Evolutionary conservation across 2,113 vertebrate species (phyloP).

Genomic region (Atlantisia rogersi): DNA sequence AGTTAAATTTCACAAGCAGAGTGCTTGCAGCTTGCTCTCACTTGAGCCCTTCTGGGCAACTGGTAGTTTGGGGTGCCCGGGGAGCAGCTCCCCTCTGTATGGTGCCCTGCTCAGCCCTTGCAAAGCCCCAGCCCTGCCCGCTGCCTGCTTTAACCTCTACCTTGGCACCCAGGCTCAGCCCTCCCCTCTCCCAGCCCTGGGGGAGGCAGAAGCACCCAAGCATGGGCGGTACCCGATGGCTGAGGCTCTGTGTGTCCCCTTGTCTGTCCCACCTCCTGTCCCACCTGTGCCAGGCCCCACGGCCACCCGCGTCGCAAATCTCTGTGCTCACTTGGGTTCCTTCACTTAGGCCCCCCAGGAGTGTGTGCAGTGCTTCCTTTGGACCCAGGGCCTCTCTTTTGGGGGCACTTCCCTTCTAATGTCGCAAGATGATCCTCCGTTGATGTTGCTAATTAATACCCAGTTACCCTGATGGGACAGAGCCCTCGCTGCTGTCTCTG

Average conservation of each 20-base stretch:
- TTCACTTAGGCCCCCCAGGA: background rate
- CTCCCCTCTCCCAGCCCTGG: background rate
- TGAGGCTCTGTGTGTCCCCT: background rate
- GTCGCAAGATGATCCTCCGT: background rate
- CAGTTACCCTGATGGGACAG: background rate
- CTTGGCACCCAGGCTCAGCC: background rate
- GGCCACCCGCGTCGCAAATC: background rate
- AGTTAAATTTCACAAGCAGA: background rate
- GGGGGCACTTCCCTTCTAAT: background rate
- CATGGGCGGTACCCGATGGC: accelerated
- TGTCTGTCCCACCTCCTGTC: background rate
- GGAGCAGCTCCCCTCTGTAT: accelerated
- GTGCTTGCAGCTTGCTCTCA: background rate
- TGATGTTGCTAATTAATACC: background rate
- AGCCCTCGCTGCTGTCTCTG: background rate
- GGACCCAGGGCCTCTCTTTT: background rate
- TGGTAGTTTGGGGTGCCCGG: background rate
- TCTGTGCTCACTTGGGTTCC: background rate
- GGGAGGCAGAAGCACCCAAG: background rate
- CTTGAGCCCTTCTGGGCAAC: background rate
- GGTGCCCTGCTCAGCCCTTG: background rate
- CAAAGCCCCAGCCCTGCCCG: background rate
- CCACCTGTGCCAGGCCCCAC: accelerated
- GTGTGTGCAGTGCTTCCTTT: background rate
- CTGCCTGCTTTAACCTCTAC: background rate